These are phyloP conservation scores for Terebella lapidaria DNA, from an alignment of 2,888 invertebrate species.

Conservation along the genomic window DNA sequence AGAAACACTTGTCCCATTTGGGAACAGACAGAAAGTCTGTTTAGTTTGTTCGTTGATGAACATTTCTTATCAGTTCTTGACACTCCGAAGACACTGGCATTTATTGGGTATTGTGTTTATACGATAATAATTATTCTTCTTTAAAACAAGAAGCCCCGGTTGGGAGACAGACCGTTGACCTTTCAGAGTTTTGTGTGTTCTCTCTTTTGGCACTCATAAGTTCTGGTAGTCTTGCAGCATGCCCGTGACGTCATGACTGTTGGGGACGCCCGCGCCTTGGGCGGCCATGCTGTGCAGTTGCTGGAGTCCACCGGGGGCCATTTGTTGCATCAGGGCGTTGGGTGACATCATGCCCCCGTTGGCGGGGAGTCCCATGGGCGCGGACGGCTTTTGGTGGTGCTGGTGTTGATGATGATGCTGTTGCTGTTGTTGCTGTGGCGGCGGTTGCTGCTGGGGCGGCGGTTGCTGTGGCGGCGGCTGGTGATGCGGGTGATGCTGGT, in stretches of 20 bases:
- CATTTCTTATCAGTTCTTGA: no score
- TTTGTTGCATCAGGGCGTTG: not conserved
- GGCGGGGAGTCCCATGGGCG: not conserved
- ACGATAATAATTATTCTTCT: no score
- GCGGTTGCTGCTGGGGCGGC: slow-evolving; percentile 1
- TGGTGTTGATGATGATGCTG: not conserved
- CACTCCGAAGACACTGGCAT: no score
- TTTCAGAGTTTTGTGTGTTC: no score
- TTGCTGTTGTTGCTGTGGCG: not conserved
- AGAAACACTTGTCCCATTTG: no score
- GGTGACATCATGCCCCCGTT: not conserved
- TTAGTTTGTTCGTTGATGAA: no score
- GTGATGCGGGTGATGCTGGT: not conserved
- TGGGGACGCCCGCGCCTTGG: not conserved
- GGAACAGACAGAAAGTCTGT: no score
- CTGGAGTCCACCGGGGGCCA: not conserved
- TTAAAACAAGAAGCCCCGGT: no score
- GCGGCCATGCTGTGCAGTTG: slow-evolving; percentile 1
- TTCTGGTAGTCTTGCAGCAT: not conserved
- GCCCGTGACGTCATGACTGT: not conserved
- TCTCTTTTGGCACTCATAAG: no score
- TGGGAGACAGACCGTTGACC: no score
- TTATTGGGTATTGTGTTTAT: no score
- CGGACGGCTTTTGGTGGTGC: not conserved
- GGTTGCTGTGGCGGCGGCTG: not conserved